Evolutionary conservation across 2,888 invertebrate genomes (phyloP).

Genomic region (Rosalia funebris): DNA sequence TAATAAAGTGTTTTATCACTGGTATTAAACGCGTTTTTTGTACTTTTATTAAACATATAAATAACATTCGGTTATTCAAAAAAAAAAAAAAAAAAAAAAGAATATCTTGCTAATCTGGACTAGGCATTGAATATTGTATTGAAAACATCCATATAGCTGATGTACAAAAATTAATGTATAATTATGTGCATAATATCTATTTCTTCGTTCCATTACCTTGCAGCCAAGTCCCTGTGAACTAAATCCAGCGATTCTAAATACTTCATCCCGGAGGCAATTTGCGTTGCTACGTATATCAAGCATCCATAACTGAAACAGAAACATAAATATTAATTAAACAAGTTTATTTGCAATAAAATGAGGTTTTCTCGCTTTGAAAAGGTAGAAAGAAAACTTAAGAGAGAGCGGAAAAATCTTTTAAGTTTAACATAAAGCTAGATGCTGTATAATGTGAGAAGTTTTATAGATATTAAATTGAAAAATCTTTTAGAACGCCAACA

Average conservation of each 20-base stretch:
- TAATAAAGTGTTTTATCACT: too few relatives aligned
- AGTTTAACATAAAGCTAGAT: constrained; percentile 22
- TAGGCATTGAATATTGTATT: too few relatives aligned
- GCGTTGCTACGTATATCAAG: constrained; percentile 85
- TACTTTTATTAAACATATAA: too few relatives aligned
- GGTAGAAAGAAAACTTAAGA: constrained; percentile 30
- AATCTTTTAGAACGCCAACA: constrained; percentile 37
- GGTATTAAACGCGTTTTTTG: too few relatives aligned
- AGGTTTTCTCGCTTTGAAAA: not conserved
- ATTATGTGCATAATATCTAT: too few relatives aligned
- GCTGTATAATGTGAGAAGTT: constrained; percentile 48
- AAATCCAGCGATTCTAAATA: constrained; percentile 90
- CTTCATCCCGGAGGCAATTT: constrained; percentile 93
- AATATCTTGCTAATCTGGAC: too few relatives aligned
- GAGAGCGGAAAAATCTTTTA: constrained; percentile 32
- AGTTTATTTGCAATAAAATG: not conserved
- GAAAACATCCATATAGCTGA: too few relatives aligned
- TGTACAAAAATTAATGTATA: too few relatives aligned
- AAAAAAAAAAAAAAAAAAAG: too few relatives aligned
- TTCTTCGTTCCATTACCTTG: constrained; percentile 77
- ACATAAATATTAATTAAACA: constrained; percentile 19
- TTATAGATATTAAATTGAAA: constrained; percentile 56
- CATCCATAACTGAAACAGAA: constrained; percentile 78
- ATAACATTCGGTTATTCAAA: too few relatives aligned
- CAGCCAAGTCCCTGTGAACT: constrained; percentile 89